Evolutionary conservation across 2,797 vertebrate genomes (phyloP).

Genomic region (Limnodromus scolopaceus): DNA sequence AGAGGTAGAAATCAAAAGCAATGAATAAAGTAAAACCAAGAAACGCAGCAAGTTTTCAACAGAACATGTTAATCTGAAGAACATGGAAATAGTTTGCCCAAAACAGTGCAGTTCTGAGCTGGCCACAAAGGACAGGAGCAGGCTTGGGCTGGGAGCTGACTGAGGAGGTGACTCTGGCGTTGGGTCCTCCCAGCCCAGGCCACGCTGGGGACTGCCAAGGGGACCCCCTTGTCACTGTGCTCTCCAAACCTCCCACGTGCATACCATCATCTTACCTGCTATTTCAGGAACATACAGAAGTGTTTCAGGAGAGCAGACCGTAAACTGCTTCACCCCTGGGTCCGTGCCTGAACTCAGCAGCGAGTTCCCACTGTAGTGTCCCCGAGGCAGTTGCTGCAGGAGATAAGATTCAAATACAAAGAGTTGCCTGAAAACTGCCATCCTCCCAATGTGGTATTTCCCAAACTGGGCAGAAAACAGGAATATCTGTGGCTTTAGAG

Average conservation of each 20-base stretch:
- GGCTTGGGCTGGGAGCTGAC: not conserved
- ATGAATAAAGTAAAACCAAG: not conserved
- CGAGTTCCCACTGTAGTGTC: not conserved
- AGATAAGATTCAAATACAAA: not conserved
- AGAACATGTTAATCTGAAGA: not conserved
- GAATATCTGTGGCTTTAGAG: not conserved
- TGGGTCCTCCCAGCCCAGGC: not conserved
- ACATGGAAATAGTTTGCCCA: not conserved
- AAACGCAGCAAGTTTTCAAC: not conserved
- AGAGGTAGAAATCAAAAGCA: not conserved
- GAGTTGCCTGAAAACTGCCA: not conserved
- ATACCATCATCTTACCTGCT: not conserved
- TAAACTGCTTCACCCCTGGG: not conserved
- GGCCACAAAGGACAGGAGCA: not conserved
- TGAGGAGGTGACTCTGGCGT: accelerated
- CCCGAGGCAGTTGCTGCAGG: not conserved
- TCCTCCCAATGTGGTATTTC: not conserved
- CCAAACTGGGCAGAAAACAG: not conserved
- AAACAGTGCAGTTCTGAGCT: not conserved
- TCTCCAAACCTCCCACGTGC: not conserved
- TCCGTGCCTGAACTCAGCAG: not conserved
- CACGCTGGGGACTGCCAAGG: not conserved
- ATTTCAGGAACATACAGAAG: not conserved
- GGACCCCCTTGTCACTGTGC: not conserved
- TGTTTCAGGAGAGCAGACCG: not conserved